phyloP scores from a whole-genome alignment of 30 jellyfish, hydroid and myxozoan species.

The Chironex yamaguchii region DNA sequence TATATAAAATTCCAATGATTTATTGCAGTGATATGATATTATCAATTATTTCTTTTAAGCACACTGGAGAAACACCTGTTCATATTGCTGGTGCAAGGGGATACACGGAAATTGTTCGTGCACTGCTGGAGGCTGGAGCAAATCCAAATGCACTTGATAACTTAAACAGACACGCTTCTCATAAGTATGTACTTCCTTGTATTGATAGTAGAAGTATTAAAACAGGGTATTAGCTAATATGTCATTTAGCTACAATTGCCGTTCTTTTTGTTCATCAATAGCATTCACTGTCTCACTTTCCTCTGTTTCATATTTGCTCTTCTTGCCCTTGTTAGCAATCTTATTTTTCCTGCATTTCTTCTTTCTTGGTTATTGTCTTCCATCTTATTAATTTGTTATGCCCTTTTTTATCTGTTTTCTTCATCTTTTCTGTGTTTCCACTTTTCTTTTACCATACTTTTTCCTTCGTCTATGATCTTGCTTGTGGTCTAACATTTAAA shows the following conservation, averaged over 20 bases:
- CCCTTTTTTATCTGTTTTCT: not conserved
- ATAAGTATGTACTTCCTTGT: too few species aligned
- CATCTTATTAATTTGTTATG: not conserved
- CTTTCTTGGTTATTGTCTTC: not conserved
- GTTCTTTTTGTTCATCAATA: not conserved
- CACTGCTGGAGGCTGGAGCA: conserved; percentile 77
- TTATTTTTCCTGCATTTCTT: not conserved
- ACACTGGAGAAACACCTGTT: conserved; percentile 83
- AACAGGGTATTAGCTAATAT: too few species aligned
- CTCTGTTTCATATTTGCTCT: not conserved
- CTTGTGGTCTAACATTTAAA: too few species aligned
- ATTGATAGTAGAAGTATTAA: too few species aligned
- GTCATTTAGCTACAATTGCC: too few species aligned
- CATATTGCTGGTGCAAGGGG: conserved; percentile 78
- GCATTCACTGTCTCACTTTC: not conserved
- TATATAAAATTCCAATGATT: too few species aligned
- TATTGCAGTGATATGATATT: too few species aligned
- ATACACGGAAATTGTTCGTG: conserved; percentile 70
- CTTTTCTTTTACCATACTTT: not conserved
- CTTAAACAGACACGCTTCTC: conserved; percentile 70
- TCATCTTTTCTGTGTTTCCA: not conserved
- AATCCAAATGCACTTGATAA: conserved; percentile 66
- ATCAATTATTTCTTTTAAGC: conserved; percentile 11
- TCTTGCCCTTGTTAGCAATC: not conserved
- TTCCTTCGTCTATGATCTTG: not conserved